Conservation (phyloP, 64 coral and sea anemone species). For the Montipora efflorescens region DNA sequence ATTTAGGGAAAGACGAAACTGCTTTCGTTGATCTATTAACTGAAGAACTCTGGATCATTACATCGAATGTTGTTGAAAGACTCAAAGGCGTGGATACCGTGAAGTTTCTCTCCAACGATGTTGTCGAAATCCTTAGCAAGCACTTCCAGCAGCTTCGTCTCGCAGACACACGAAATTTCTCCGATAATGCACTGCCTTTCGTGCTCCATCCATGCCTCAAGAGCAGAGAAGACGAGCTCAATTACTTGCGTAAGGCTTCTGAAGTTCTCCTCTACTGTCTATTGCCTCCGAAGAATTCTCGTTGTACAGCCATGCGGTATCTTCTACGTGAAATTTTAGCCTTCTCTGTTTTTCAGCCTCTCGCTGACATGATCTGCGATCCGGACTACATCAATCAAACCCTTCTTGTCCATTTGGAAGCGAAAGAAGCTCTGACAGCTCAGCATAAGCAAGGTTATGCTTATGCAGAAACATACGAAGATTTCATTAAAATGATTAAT, state of each 20-base stretch:
- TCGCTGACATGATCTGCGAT: conserved; percentile 96
- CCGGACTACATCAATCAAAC: conserved; percentile 99
- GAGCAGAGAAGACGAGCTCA: conserved; percentile 72
- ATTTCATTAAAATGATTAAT: conserved; percentile 97
- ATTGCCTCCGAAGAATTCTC: conserved; percentile 75
- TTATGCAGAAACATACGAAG: conserved; percentile 99
- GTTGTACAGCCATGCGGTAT: conserved; percentile 78
- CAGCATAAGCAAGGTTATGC: conserved; percentile 98
- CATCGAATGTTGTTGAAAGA: conserved; percentile 71
- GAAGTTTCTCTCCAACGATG: conserved; percentile 93
- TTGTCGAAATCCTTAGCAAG: conserved; percentile 89
- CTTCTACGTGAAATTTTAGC: conserved; percentile 92
- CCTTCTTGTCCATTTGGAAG: conserved; percentile 84
- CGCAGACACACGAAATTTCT: conserved; percentile 77
- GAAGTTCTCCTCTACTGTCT: conserved; percentile 90
- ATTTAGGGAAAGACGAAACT: conserved; percentile 91
- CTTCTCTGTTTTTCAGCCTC: conserved; percentile 94
- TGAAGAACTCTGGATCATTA: conserved; percentile 87
- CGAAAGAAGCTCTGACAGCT: conserved; percentile 89
- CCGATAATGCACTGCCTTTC: conserved; percentile 82
- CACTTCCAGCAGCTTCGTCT: conserved; percentile 96
- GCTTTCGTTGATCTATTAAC: conserved; percentile 91
- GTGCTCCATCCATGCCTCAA: conserved; percentile 89
- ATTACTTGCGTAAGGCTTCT: conserved; percentile 83
- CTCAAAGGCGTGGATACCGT: conserved; percentile 87